Conservation (phyloP, 1,140 invertebrate species). For the Periplaneta americana region DNA sequence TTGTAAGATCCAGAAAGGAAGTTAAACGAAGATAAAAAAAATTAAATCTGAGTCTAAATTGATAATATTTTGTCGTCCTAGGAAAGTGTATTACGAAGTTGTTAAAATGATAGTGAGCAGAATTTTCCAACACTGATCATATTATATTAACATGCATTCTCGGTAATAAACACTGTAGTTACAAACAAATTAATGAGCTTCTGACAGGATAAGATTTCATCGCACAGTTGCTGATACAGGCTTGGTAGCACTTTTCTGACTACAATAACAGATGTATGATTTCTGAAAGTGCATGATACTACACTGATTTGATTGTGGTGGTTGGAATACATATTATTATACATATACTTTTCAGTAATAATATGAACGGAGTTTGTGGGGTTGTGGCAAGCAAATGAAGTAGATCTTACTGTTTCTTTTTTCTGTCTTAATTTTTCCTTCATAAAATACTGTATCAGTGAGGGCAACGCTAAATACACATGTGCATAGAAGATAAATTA, state of each 20-base stretch:
- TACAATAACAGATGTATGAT: neutral
- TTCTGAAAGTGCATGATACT: neutral
- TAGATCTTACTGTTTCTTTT: neutral
- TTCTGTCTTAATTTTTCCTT: slow-evolving; percentile 4
- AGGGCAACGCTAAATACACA: slow-evolving; percentile 5
- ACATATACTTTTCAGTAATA: neutral
- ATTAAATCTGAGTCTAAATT: too few species aligned
- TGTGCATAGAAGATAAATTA: neutral
- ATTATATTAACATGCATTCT: neutral
- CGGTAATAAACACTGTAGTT: neutral
- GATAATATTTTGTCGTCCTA: too few species aligned
- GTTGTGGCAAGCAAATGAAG: neutral
- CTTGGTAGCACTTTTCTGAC: neutral
- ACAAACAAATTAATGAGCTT: neutral
- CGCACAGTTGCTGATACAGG: neutral
- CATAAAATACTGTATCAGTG: slow-evolving; percentile 9
- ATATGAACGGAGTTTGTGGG: neutral
- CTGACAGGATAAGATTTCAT: neutral
- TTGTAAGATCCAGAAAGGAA: too few species aligned
- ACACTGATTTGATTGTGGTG: neutral
- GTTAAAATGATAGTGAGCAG: too few species aligned
- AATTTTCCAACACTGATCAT: neutral
- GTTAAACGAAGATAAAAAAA: too few species aligned
- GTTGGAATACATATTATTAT: too few species aligned
- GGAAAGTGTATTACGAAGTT: too few species aligned